Evolutionary conservation across 2,888 invertebrate genomes (phyloP), one percentile per base, ranked within the genome.

Genomic region (Eledona agricola): DNA sequence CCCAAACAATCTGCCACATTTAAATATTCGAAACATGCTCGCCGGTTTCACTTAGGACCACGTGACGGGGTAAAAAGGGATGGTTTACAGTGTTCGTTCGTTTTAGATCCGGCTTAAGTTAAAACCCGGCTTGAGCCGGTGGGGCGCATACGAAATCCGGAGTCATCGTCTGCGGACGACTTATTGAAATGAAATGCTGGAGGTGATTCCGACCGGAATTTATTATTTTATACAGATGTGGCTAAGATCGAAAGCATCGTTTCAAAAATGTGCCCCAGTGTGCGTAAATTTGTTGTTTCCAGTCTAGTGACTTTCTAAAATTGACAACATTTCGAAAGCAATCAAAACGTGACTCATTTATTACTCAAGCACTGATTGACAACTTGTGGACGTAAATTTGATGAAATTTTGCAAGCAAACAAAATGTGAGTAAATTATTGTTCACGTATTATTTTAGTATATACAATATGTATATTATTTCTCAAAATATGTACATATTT

Each of bases 31-130:
- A 19, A 15, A 26, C 51, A 43, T 29, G 42, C 17, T 22, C 28
- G 23, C n/a, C 22, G 29, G 28, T 51, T 51, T 51, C 51, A 51
- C 51, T 51, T 51, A 51, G 5, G 10, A 9, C 19, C 43, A 43
- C 35, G 43, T 42, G 32, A 34, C 17, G 34, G 26, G 32, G 16
- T 34, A 46, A 38, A 49, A 31, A 23, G 51, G 51, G 51, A 45
- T 37, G 45, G 23, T 51, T 45, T 51, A 47, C 47, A 47, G 47
- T 47, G 28, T 47, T 45, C n/a, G n/a, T n/a, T 52, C 47, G 32
- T 53, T 32, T 34, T 38, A 46, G 32, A 53, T 47, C 53, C 53
- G 53, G 53, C 53, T 53, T 53, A 53, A 26, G 47, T 34, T 53
- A 53, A 53, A 51, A 32, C 53, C 40, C 17, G 26, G 47, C 47